These are phyloP conservation scores for Penelope pileata DNA, from an alignment of 2,113 vertebrate genomes.

Conservation along the genomic window DNA sequence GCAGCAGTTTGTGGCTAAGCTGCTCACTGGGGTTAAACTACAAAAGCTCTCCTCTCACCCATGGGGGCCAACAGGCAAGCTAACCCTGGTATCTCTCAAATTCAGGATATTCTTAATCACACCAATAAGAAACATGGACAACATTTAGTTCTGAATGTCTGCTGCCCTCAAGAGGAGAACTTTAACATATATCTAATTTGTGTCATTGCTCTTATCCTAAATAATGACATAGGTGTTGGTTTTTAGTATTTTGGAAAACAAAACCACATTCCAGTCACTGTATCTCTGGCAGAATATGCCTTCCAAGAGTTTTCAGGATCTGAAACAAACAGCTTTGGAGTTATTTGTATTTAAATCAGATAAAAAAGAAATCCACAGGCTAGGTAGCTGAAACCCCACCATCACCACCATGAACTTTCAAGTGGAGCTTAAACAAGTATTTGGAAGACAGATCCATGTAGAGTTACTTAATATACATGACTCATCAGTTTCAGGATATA, in stretches of 20 bases:
- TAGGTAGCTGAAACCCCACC: not conserved
- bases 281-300: not conserved
- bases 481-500: not conserved
- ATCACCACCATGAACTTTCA: not conserved
- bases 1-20: not conserved
- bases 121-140: not conserved
- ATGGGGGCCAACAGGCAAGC: not conserved
- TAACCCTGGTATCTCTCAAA: not conserved
- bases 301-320: not conserved
- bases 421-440: not conserved
- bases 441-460: not conserved
- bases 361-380: not conserved
- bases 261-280: not conserved
- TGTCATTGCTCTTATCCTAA: not conserved
- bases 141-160: conserved; percentile 10
- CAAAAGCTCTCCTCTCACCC: not conserved
- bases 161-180: conserved; percentile 71
- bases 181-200: not conserved
- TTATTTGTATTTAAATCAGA: not conserved
- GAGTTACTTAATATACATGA: not conserved
- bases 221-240: not conserved
- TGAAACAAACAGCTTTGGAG: not conserved
- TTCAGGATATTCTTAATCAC: not conserved
- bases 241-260: not conserved
- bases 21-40: not conserved